phyloP scores from a whole-genome alignment of 2,888 invertebrate species.

The Gymnoscelis rufifasciata region DNA sequence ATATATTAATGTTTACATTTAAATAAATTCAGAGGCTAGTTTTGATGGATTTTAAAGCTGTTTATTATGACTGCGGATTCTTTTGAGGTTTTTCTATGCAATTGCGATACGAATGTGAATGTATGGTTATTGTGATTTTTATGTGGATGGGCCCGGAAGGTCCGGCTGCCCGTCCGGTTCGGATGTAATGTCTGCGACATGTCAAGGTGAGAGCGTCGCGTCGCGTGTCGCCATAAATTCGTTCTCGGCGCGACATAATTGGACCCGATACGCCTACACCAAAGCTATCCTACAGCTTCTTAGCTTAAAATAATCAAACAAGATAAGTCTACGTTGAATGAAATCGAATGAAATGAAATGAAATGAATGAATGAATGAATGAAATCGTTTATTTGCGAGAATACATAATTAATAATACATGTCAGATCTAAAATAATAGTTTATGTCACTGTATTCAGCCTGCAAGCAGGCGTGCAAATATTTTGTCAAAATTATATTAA shows the following conservation, averaged over 20 bases:
- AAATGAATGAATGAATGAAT: too few relatives aligned
- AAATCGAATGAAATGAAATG: too few relatives aligned
- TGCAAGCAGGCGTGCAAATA: too few relatives aligned
- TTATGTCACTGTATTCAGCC: too few relatives aligned
- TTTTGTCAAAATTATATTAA: too few relatives aligned
- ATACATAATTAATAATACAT: too few relatives aligned
- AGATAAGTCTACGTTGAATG: conserved; percentile 13
- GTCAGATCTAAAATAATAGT: too few relatives aligned
- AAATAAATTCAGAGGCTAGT: conserved; percentile 20
- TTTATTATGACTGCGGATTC: conserved; percentile 12
- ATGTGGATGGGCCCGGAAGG: conserved; percentile 27
- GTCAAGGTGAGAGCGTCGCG: conserved; percentile 45
- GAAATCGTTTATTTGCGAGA: too few relatives aligned
- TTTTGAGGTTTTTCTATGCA: conserved; percentile 7
- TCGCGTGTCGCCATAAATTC: conserved; percentile 57
- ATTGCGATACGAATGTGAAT: conserved; percentile 9
- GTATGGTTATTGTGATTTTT: conserved; percentile 8
- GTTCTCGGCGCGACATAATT: conserved; percentile 62
- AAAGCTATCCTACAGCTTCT: conserved; percentile 19
- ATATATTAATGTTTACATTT: conserved; percentile 25
- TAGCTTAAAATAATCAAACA: conserved; percentile 21
- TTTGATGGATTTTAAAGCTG: conserved; percentile 14
- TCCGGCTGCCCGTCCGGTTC: conserved; percentile 43
- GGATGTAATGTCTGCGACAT: conserved; percentile 35
- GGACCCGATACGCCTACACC: conserved; percentile 62